These are phyloP conservation scores for Holotrichia oblita DNA, from an alignment of 1,140 invertebrate species.

Conservation along the genomic window DNA sequence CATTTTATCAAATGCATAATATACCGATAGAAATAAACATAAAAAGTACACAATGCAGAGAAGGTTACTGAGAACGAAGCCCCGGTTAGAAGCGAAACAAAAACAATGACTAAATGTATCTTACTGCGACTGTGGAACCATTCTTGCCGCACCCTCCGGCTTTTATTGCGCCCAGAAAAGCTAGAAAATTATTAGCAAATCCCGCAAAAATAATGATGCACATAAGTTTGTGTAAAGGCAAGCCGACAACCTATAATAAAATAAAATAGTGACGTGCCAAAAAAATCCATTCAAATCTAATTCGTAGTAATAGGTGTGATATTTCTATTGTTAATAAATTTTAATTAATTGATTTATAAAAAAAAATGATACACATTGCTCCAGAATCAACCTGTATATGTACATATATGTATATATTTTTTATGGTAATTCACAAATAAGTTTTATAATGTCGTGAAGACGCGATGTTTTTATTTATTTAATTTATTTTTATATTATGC, in stretches of 20 bases:
- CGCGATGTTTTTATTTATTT: too few species aligned
- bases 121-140: slow-evolving; percentile 92
- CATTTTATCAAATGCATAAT: background rate
- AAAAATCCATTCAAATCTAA: background rate
- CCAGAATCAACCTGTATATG: slow-evolving; percentile 48
- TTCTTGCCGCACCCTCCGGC: slow-evolving; percentile 90
- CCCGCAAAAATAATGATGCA: slow-evolving; percentile 70
- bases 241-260: slow-evolving; percentile 54
- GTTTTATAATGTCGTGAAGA: too few species aligned
- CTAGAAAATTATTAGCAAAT: slow-evolving; percentile 71
- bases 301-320: too few species aligned
- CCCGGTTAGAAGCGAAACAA: background rate
- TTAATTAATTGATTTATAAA: background rate
- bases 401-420: too few species aligned
- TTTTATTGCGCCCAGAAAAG: slow-evolving; percentile 75
- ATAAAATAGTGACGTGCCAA: background rate
- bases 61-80: background rate
- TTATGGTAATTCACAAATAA: background rate
- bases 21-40: background rate
- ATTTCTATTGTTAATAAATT: too few species aligned
- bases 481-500: too few species aligned
- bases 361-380: slow-evolving; percentile 43
- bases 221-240: slow-evolving; percentile 56
- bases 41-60: background rate
- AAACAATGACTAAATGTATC: slow-evolving; percentile 54